A percentile compares a stretch with the other conserved stretches of the same genome.
Conservation (phyloP, 1,140 invertebrate genomes). For the Propsilocerus akamusi region DNA sequence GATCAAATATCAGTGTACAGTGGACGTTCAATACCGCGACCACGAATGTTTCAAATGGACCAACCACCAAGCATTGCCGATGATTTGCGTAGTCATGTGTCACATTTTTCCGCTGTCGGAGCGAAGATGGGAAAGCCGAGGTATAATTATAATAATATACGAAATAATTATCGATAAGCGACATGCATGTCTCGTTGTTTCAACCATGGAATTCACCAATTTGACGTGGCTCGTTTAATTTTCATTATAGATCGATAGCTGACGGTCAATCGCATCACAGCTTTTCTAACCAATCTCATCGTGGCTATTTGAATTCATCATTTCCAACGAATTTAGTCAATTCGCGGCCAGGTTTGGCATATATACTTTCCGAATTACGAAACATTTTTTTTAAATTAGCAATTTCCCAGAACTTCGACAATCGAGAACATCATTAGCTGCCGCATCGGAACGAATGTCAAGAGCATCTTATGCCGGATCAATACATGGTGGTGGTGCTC, state of each 20-base stretch:
- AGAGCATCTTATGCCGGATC: constrained; percentile 41
- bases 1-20: constrained; percentile 86
- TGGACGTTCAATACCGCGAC: constrained; percentile 69
- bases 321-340: constrained; percentile 57
- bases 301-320: constrained; percentile 45
- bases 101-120: constrained; percentile 34
- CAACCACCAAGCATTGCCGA: constrained; percentile 39
- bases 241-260: constrained; percentile 36
- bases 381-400: background rate
- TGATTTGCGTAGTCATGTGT: constrained; percentile 41
- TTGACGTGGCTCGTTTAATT: constrained; percentile 23
- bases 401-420: constrained; percentile 50
- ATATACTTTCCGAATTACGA: background rate
- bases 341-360: constrained; percentile 46
- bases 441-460: constrained; percentile 57
- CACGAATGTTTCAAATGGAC: constrained; percentile 57
- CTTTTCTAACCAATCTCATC: constrained; percentile 58
- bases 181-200: background rate
- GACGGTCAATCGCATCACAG: constrained; percentile 74
- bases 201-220: constrained; percentile 12
- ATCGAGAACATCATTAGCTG: constrained; percentile 60
- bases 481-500: constrained; percentile 29
- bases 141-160: constrained; percentile 8
- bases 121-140: constrained; percentile 30
- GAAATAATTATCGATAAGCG: background rate